phyloP scores from a whole-genome alignment of 2,888 invertebrate species.

The Torymus aiolomorphi region DNA sequence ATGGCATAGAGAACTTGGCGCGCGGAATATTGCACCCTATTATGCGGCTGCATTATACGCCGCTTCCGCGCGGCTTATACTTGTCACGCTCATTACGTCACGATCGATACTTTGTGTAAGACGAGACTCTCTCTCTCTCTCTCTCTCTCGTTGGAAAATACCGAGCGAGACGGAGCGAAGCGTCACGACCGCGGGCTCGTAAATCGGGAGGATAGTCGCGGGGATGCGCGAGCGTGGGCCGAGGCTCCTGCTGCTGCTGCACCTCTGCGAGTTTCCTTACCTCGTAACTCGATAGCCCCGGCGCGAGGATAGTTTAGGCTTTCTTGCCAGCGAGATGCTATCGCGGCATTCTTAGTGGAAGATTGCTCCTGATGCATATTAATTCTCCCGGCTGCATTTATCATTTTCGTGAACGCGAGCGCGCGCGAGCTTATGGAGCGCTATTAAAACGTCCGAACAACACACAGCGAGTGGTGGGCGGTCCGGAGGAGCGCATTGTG shows the following conservation, averaged over 20 bases:
- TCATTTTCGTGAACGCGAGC: slow-evolving; percentile 37
- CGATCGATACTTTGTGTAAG: slow-evolving; percentile 55
- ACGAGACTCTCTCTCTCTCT: slow-evolving; percentile 7
- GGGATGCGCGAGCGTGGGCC: slow-evolving; percentile 9
- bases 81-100: slow-evolving; percentile 64
- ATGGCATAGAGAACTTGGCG: too few relatives aligned
- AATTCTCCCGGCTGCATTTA: slow-evolving; percentile 45
- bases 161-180: too few relatives aligned
- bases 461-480: slow-evolving; percentile 9
- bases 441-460: slow-evolving; percentile 28
- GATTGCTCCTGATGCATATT: slow-evolving; percentile 52
- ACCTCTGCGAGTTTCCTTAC: neutral
- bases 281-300: slow-evolving; percentile 38
- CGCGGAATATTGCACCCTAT: slow-evolving; percentile 61
- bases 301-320: slow-evolving; percentile 17
- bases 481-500: neutral
- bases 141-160: neutral
- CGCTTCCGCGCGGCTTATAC: slow-evolving; percentile 28
- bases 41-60: slow-evolving; percentile 54
- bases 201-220: slow-evolving; percentile 10
- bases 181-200: neutral
- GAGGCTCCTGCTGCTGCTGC: neutral
- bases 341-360: slow-evolving; percentile 43
- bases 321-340: slow-evolving; percentile 30
- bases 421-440: neutral